phyloP scores from a whole-genome alignment of 2,888 invertebrate genomes.

The Mesorhabditis belari region DNA sequence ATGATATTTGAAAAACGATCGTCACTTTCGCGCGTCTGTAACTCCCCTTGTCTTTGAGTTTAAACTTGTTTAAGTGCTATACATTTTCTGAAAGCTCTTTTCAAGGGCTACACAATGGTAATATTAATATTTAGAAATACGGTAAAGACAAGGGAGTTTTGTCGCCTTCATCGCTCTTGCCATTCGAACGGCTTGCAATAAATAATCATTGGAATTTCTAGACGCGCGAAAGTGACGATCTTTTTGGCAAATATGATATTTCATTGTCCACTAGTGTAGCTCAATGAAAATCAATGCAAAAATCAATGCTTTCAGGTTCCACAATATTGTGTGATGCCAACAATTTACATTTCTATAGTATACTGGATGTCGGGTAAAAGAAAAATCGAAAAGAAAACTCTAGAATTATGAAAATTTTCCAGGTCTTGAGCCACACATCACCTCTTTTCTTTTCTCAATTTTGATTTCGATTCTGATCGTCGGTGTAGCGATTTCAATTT shows the following conservation, averaged over 20 bases:
- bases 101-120: no score
- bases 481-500: slow-evolving; percentile 39
- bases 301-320: slow-evolving; percentile 61
- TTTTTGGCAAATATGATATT: no score
- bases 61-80: no score
- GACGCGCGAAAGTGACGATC: no score
- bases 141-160: no score
- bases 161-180: slow-evolving; percentile 35
- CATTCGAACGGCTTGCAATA: slow-evolving; percentile 19
- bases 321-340: slow-evolving; percentile 73
- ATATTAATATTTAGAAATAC: no score
- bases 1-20: background rate
- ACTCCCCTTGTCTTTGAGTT: no score
- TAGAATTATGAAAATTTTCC: slow-evolving; percentile 29
- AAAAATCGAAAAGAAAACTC: background rate
- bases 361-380: slow-evolving; percentile 76
- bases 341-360: slow-evolving; percentile 73
- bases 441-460: slow-evolving; percentile 64
- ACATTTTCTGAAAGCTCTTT: no score
- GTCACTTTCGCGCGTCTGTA: no score
- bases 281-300: no score
- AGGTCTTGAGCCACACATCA: slow-evolving; percentile 44
- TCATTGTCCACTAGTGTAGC: no score
- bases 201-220: slow-evolving; percentile 11
- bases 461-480: slow-evolving; percentile 30